phyloP scores from a whole-genome alignment of 2,113 vertebrate genomes.

The Propithecus coquereli region DNA sequence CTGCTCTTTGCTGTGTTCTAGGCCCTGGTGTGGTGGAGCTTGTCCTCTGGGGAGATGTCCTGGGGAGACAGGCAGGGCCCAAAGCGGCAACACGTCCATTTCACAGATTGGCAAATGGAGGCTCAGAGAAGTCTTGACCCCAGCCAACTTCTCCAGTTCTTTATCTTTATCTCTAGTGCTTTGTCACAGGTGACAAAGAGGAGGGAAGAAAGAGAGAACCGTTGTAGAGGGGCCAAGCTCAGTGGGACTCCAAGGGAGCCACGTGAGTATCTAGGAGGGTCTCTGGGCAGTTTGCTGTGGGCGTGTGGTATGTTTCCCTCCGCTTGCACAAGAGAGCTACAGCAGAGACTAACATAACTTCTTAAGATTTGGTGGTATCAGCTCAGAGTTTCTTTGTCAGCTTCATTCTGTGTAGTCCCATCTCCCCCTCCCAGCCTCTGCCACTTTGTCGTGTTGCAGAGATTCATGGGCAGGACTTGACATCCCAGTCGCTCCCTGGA shows the following conservation, averaged over 20 bases:
- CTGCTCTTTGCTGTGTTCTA: not conserved
- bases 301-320: no score
- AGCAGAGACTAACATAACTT: not conserved
- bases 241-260: not conserved
- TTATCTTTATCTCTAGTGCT: not conserved
- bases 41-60: not conserved
- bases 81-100: not conserved
- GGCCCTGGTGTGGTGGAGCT: not conserved
- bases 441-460: not conserved
- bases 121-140: not conserved
- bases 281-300: not conserved
- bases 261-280: not conserved
- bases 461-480: not conserved
- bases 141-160: not conserved
- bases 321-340: not conserved
- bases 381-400: not conserved
- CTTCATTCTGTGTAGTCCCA: not conserved
- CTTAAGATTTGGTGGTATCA: not conserved
- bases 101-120: not conserved
- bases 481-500: not conserved
- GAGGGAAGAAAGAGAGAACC: not conserved
- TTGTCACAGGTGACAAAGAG: no score
- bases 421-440: not conserved
- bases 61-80: not conserved
- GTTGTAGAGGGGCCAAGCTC: no score